phyloP scores from a whole-genome alignment of 2,797 vertebrate genomes.

The Clamator glandarius region DNA sequence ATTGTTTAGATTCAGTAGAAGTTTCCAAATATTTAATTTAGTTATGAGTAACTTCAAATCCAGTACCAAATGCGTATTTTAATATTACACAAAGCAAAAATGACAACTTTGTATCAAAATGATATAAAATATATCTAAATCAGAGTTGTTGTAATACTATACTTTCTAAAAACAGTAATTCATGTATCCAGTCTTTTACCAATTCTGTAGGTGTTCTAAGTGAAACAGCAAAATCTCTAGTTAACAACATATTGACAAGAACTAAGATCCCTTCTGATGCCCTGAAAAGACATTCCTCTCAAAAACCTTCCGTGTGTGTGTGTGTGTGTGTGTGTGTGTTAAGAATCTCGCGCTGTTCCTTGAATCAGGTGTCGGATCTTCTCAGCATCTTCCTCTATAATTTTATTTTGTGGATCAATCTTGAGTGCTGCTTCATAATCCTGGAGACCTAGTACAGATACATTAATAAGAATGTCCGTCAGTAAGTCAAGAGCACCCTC shows the following conservation, averaged over 20 bases:
- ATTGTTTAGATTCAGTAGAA: not conserved
- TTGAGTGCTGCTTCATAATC: constrained; percentile 92
- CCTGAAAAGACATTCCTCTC: not conserved
- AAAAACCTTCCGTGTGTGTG: not conserved
- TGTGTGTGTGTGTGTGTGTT: not conserved
- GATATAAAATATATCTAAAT: not conserved
- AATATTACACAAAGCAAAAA: not conserved
- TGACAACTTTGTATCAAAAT: not conserved
- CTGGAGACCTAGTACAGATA: constrained; percentile 84
- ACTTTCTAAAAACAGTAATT: not conserved
- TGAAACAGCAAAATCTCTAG: not conserved
- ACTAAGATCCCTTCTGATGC: not conserved
- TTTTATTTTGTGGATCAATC: constrained; percentile 83
- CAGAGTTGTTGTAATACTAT: not conserved
- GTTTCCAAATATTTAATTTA: not conserved
- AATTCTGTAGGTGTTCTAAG: not conserved
- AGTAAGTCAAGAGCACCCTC: not conserved
- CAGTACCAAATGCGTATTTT: not conserved
- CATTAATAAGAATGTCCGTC: constrained; percentile 29
- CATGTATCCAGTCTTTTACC: not conserved
- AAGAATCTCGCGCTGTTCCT: constrained; percentile 64
- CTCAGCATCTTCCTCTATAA: constrained; percentile 83
- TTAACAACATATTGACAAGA: not conserved
- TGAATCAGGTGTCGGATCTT: constrained; percentile 87
- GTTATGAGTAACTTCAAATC: not conserved